Conservation (phyloP, 2,888 invertebrate genomes). For the Stenoptilia bipunctidactyla region DNA sequence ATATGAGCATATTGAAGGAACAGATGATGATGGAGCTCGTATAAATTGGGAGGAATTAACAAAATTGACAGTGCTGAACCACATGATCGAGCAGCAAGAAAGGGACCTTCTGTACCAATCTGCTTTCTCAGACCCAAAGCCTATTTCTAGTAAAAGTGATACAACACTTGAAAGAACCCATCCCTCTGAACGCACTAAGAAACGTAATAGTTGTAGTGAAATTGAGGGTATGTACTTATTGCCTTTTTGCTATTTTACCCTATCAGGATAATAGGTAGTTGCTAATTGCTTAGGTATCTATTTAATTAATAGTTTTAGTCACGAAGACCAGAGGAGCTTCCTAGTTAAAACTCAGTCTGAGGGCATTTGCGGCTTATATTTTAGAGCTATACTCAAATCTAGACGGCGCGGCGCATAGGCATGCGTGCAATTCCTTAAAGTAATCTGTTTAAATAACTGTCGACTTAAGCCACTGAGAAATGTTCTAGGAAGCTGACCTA, state of each 20-base stretch:
- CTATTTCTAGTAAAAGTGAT: conserved; percentile 49
- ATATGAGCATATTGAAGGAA: conserved; percentile 55
- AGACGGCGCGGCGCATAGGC: too few species aligned
- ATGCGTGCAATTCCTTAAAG: too few species aligned
- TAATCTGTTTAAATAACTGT: too few species aligned
- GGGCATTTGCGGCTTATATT: too few species aligned
- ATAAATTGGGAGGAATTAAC: conserved; percentile 67
- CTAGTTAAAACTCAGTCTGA: too few species aligned
- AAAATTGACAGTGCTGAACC: conserved; percentile 57
- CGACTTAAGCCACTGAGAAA: too few species aligned
- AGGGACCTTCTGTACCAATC: conserved; percentile 51
- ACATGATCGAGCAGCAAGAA: conserved; percentile 57
- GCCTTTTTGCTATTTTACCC: neutral
- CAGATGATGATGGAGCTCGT: conserved; percentile 48
- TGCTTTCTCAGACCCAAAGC: conserved; percentile 34
- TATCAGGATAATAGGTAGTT: too few species aligned
- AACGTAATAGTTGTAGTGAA: conserved; percentile 50
- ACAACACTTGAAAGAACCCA: conserved; percentile 34
- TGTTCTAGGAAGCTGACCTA: too few species aligned
- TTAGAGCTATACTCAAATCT: too few species aligned
- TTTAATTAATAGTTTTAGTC: too few species aligned
- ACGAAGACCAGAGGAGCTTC: too few species aligned
- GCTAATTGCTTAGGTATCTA: too few species aligned
- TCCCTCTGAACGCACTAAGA: conserved; percentile 27
- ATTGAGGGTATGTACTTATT: conserved; percentile 35